Base-by-base conservation (phyloP, 2,113 vertebrate species). In the Ailurus styani region DNA sequence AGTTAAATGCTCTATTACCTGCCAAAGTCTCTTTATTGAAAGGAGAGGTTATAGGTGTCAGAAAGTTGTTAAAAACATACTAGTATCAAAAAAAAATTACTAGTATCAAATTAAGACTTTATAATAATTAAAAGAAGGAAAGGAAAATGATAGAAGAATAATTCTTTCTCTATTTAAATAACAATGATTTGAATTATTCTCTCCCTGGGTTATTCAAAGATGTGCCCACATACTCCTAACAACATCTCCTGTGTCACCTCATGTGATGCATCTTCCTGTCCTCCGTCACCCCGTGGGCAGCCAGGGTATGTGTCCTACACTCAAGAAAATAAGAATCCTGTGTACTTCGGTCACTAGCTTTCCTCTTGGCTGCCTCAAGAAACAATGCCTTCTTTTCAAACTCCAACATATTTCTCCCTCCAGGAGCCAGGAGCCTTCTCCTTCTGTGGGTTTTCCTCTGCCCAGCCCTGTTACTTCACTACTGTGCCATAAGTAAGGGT, bases 21-120 rank as follows among this genome's bases (percentile, higher is more conserved):
- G 79, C 70, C 47, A 42, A 42, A 42, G 7, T 94, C 34, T 94
- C 37, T 86, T 96, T 90, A 29, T 72, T 77, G 54, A 66, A 94
- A 90, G 84, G n/a, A 34, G 42, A 91, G 55, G 90, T 90, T 60
- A 64, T 47, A 87, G 34, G 62, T 83, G 81, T 84, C 62, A 27
- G 54, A 55, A 50, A 96, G 31, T 87, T 90, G 60, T 87, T 70
- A 62, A 73, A 95, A 95, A 66, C 87, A 87, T 29, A 40, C 55
- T n/a, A 54, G 60, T 66, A 82, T 90, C 73, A 92, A 87, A 87
- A n/a, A n/a, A n/a, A n/a, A n/a, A n/a, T n/a, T 29, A 40, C 55
- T n/a, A 54, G 60, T 66, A 82, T 90, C 73, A 92, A 87, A 87
- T 90, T 87, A 93, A 83, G 73, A 73, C n/a, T 92, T 75, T 25